Evolutionary conservation across 2,888 invertebrate genomes (phyloP).

Genomic region (Diploptera punctata): DNA sequence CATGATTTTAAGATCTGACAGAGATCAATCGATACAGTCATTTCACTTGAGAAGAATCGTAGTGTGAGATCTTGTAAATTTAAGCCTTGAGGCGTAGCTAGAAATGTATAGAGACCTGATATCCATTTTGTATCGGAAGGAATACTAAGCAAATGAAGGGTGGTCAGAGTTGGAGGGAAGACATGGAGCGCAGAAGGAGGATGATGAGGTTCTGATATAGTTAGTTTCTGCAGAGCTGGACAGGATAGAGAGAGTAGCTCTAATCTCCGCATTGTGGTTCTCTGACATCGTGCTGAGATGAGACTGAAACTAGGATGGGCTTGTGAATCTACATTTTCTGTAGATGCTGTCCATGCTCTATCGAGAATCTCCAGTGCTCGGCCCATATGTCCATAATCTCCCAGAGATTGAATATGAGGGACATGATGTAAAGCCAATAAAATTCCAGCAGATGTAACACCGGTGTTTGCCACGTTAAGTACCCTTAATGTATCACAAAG

Average conservation of each 20-base stretch:
- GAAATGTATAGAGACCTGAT: slow-evolving; percentile 52
- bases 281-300: slow-evolving; percentile 52
- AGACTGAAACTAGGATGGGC: slow-evolving; percentile 52
- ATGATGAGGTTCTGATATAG: slow-evolving; percentile 55
- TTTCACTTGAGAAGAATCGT: slow-evolving; percentile 50
- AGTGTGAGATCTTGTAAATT: slow-evolving; percentile 52
- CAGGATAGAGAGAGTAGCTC: slow-evolving; percentile 54
- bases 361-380: slow-evolving; percentile 54
- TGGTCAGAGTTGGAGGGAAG: slow-evolving; percentile 52
- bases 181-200: slow-evolving; percentile 52
- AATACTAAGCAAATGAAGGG: slow-evolving; percentile 50
- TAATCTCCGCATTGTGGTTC: slow-evolving; percentile 52
- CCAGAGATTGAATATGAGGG: slow-evolving; percentile 53
- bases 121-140: slow-evolving; percentile 53
- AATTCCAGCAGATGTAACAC: slow-evolving; percentile 54
- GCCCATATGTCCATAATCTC: slow-evolving; percentile 55
- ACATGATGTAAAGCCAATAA: slow-evolving; percentile 53
- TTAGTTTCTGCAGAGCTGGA: slow-evolving; percentile 52
- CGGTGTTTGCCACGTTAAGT: slow-evolving; percentile 55
- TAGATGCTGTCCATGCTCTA: slow-evolving; percentile 38
- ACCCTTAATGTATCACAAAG: slow-evolving; percentile 54
- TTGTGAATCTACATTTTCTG: slow-evolving; percentile 36
- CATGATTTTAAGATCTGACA: slow-evolving; percentile 51
- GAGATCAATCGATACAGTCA: slow-evolving; percentile 51
- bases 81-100: slow-evolving; percentile 50